Percentiles rank a stretch among this genome's conserved stretches.
These are phyloP conservation scores for Aphidius colemani DNA, from an alignment of 2,888 invertebrate genomes.

Conservation along the genomic window DNA sequence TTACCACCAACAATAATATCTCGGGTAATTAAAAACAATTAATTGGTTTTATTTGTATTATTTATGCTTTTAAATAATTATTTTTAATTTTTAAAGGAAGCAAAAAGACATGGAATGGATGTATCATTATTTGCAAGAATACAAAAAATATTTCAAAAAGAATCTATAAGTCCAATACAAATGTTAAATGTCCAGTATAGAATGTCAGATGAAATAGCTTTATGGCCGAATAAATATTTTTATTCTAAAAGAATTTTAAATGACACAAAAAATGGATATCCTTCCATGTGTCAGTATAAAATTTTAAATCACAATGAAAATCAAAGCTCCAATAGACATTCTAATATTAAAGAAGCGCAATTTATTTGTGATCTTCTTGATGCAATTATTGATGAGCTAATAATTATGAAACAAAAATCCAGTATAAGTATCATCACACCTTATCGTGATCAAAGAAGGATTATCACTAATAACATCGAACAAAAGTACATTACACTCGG, in stretches of 20 bases:
- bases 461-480: not conserved
- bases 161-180: constrained; percentile 60
- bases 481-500: no score
- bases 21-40: no score
- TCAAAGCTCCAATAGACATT: no score
- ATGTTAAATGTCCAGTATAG: constrained; percentile 76
- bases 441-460: constrained; percentile 67
- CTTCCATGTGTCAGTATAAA: no score
- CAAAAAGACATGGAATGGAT: constrained; percentile 70
- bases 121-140: constrained; percentile 80
- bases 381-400: no score
- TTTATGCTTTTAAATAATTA: not conserved
- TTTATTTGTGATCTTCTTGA: no score
- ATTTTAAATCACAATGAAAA: no score
- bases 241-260: constrained; percentile 56
- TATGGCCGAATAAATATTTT: constrained; percentile 77
- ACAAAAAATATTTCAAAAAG: constrained; percentile 63
- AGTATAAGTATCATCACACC: constrained; percentile 73
- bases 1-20: constrained; percentile 75
- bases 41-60: not conserved
- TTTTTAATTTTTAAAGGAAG: constrained; percentile 63
- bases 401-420: constrained; percentile 64
- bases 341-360: no score
- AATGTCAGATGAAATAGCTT: constrained; percentile 81
- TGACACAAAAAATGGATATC: no score